Conservation (phyloP, 1,140 invertebrate genomes). For the Agrypnia vestita region DNA sequence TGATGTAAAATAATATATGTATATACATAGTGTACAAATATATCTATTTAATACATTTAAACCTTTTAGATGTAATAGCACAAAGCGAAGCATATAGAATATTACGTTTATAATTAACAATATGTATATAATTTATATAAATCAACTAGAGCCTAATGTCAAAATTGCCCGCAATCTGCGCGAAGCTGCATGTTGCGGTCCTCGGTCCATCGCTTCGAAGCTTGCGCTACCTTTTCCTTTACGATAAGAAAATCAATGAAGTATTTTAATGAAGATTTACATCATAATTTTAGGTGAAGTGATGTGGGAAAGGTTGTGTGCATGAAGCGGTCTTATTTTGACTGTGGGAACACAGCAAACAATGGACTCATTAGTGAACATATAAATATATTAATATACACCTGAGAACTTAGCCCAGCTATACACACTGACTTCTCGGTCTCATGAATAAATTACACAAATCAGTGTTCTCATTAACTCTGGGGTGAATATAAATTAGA, state of each 20-base stretch:
- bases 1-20: conserved; percentile 56
- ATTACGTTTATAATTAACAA: not conserved
- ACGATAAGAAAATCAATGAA: conserved; percentile 58
- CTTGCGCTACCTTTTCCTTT: conserved; percentile 49
- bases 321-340: conserved; percentile 52
- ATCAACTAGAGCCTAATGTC: not conserved
- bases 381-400: conserved; percentile 60
- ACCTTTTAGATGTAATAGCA: conserved; percentile 35
- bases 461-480: conserved; percentile 21
- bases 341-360: conserved; percentile 59
- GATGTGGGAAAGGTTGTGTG: conserved; percentile 55
- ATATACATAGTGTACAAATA: conserved; percentile 62
- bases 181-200: not conserved
- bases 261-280: conserved; percentile 56
- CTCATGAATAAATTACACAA: conserved; percentile 60
- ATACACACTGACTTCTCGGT: conserved; percentile 54
- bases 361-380: conserved; percentile 61
- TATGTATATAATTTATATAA: conserved; percentile 25
- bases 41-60: conserved; percentile 52
- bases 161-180: not conserved
- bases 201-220: not conserved
- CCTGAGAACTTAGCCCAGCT: conserved; percentile 55
- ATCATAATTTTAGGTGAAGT: conserved; percentile 52
- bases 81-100: conserved; percentile 48
- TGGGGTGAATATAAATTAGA: conserved; percentile 24